Conservation (phyloP, 2,797 vertebrate genomes). For the Betta splendens region DNA sequence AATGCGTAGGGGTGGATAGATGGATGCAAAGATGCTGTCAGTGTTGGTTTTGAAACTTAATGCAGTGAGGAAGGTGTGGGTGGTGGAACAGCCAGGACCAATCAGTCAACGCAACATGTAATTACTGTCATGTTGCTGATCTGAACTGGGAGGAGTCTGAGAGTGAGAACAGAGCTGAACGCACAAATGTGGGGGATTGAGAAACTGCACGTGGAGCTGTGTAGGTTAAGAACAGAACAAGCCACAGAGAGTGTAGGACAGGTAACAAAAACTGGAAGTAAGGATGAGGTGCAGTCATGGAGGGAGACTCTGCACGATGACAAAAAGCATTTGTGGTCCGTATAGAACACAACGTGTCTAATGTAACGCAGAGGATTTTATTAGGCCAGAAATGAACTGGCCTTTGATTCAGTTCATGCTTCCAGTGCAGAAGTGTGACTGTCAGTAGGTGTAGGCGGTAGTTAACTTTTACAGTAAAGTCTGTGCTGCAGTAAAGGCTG, state of each 20-base stretch:
- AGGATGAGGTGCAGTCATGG: slow-evolving; percentile 12
- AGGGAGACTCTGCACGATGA: slow-evolving; percentile 29
- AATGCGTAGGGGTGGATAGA: slow-evolving; percentile 22
- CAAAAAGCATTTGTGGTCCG: slow-evolving; percentile 22
- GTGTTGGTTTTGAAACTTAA: slow-evolving; percentile 55
- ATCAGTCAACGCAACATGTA: slow-evolving; percentile 35
- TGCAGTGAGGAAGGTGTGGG: slow-evolving; percentile 48
- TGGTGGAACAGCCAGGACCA: slow-evolving; percentile 8
- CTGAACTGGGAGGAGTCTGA: background rate
- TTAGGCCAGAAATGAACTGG: slow-evolving; percentile 30
- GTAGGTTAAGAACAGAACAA: background rate
- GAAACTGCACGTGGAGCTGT: background rate
- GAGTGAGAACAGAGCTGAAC: background rate
- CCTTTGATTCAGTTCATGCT: slow-evolving; percentile 40
- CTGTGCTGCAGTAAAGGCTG: too few species aligned
- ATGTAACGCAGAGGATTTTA: slow-evolving; percentile 27
- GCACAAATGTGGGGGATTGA: background rate
- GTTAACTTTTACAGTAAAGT: too few species aligned
- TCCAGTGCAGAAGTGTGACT: slow-evolving; percentile 8
- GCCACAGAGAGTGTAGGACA: background rate
- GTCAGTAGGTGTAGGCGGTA: slow-evolving; percentile 15
- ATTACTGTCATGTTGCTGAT: slow-evolving; percentile 16
- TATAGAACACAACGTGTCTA: slow-evolving; percentile 18
- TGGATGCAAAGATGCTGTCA: slow-evolving; percentile 39
- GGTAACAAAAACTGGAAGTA: background rate